Evolutionary conservation across 1,140 invertebrate species (phyloP).

Genomic region (Cydia fagiglandana): DNA sequence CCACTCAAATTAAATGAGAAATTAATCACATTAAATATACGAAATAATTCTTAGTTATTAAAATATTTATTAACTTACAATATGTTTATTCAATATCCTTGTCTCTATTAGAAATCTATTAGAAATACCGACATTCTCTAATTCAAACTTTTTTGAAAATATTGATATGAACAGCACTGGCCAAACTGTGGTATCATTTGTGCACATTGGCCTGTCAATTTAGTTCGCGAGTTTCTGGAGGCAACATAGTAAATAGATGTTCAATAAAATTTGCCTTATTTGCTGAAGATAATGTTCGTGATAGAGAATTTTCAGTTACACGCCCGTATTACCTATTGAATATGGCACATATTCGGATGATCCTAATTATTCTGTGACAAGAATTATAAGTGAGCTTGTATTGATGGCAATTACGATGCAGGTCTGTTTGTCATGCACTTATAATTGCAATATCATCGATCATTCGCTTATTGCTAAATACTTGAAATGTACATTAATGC

Average conservation of each 20-base stretch:
- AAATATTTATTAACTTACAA: too few species aligned
- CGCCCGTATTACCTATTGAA: background rate
- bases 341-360: background rate
- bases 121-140: too few species aligned
- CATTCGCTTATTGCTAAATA: background rate
- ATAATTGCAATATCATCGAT: slow-evolving; percentile 1
- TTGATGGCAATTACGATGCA: slow-evolving; percentile 9
- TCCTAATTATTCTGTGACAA: background rate
- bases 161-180: too few species aligned
- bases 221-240: too few species aligned
- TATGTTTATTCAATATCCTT: too few species aligned
- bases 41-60: too few species aligned
- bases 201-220: too few species aligned
- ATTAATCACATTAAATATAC: too few species aligned
- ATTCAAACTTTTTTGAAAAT: too few species aligned
- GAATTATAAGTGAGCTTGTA: background rate
- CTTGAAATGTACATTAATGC: slow-evolving; percentile 1
- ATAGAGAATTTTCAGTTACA: background rate
- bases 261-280: slow-evolving; percentile 11
- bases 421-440: slow-evolving; percentile 9
- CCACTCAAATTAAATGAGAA: too few species aligned
- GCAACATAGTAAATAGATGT: background rate
- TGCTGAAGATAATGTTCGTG: background rate
- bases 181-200: too few species aligned
- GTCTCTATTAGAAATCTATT: too few species aligned